Base-by-base conservation (phyloP, 2,797 vertebrate genomes). In the Clamator glandarius region DNA sequence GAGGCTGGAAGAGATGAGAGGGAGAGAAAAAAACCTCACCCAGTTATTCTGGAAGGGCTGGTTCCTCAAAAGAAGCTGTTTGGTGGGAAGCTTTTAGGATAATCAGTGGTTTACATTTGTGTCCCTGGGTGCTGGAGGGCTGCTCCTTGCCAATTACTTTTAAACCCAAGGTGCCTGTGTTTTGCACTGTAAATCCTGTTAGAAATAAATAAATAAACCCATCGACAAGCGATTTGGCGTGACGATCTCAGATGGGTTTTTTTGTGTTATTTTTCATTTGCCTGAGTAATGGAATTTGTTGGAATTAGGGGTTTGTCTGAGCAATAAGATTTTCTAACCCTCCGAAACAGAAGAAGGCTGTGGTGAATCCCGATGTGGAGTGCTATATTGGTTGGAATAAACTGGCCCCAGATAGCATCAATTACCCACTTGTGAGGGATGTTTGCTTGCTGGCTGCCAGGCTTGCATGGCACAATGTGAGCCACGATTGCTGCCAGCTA, bases 271-370 rank as follows among this genome's bases (percentile, higher is more conserved):
- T 96, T 39, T 94, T 79, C 87, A 91, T 94, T 94, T 93, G 92
- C 91, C 91, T 90, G 85, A 74, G 74, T 96, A 96, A 97, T 95
- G 74, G 17, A 95, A 96, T 97, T 93, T 92, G 95, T 58, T 84
- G 95, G 93, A 96, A 97, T 96, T 96, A 96, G 94, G 89, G 92
- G 87, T 91, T 94, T 93, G 93, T 90, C 57, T 58, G 55, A 93
- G 79, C 93, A 96, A 97, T 95, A 85, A 83, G 15, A 68, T 95
- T 96, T 90, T 83, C 89, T 92, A 90, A 41, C 61, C 84, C 93
- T 81, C 91, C 90, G 87, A 89, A 94, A 78, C 39, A 69, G 80
- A 10, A 8, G 61, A 28, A 33, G 85, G 67, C 77, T 52, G 95
- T 10, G 42, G 66, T 72, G 90, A 90, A 92, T 90, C 26, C 72